Evolutionary conservation across 2,888 invertebrate genomes (phyloP).

Genomic region (Reticulitermes lucifugus): DNA sequence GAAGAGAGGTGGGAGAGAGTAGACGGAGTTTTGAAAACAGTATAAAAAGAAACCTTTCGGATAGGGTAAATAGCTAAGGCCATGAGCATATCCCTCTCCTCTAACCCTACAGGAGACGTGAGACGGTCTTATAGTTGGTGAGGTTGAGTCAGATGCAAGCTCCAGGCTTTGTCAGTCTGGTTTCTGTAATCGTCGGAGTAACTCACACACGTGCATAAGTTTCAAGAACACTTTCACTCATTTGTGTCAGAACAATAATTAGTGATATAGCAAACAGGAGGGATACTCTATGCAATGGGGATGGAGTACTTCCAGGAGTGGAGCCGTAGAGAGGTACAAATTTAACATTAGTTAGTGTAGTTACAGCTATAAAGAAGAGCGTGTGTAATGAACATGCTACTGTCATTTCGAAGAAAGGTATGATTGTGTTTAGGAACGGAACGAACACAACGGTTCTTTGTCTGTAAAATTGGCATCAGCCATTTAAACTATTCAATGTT

Average conservation of each 20-base stretch:
- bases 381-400: too few relatives aligned
- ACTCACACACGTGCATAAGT: background rate
- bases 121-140: background rate
- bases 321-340: slow-evolving; percentile 52
- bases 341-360: too few relatives aligned
- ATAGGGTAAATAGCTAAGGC: background rate
- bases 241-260: too few relatives aligned
- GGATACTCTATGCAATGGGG: slow-evolving; percentile 58
- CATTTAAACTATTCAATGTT: slow-evolving; percentile 5
- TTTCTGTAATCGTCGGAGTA: background rate
- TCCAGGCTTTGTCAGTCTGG: background rate
- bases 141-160: slow-evolving; percentile 14
- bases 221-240: too few relatives aligned
- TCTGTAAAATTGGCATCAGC: slow-evolving; percentile 4
- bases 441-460: too few relatives aligned
- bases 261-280: too few relatives aligned
- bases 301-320: slow-evolving; percentile 66
- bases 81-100: slow-evolving; percentile 4
- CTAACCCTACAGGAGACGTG: slow-evolving; percentile 4
- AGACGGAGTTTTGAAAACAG: background rate
- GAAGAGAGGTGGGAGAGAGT: background rate
- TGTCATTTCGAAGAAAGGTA: too few relatives aligned
- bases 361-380: too few relatives aligned
- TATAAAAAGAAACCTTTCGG: background rate
- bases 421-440: too few relatives aligned